Percentiles rank a stretch among this genome's conserved stretches.
Evolutionary conservation across 2,113 vertebrate genomes (phyloP).

Genomic region (Tylochromis polylepis): DNA sequence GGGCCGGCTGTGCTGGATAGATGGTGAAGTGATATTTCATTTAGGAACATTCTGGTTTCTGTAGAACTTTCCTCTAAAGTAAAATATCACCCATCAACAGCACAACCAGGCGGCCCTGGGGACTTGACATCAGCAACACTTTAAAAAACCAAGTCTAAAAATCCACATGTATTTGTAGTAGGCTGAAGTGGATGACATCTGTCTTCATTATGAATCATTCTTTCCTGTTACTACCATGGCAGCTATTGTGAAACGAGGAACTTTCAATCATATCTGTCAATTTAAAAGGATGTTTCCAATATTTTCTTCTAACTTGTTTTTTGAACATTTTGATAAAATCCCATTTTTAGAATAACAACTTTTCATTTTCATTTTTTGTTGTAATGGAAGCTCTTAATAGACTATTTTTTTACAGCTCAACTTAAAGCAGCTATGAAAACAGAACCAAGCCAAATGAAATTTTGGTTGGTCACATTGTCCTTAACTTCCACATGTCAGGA

Average conservation of each 20-base stretch:
- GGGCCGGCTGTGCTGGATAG: background rate
- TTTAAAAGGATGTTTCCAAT: background rate
- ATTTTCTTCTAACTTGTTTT: background rate
- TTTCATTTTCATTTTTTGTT: background rate
- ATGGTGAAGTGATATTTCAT: constrained; percentile 11
- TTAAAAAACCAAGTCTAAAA: background rate
- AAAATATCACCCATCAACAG: background rate
- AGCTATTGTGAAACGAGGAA: background rate
- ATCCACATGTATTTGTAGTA: background rate
- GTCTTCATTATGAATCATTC: background rate
- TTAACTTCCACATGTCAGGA: background rate
- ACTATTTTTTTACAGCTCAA: background rate
- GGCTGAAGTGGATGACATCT: background rate
- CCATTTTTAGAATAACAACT: background rate
- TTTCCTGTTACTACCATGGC: background rate
- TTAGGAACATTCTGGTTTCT: background rate
- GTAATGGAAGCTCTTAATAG: background rate
- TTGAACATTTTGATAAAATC: background rate
- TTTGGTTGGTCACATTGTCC: background rate
- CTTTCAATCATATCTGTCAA: background rate
- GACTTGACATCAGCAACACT: background rate
- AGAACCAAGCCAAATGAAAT: background rate
- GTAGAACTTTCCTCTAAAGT: background rate
- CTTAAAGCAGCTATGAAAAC: background rate
- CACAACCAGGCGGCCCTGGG: background rate